phyloP scores from a whole-genome alignment of 2,888 invertebrate species.

The Hydraecia micacea region DNA sequence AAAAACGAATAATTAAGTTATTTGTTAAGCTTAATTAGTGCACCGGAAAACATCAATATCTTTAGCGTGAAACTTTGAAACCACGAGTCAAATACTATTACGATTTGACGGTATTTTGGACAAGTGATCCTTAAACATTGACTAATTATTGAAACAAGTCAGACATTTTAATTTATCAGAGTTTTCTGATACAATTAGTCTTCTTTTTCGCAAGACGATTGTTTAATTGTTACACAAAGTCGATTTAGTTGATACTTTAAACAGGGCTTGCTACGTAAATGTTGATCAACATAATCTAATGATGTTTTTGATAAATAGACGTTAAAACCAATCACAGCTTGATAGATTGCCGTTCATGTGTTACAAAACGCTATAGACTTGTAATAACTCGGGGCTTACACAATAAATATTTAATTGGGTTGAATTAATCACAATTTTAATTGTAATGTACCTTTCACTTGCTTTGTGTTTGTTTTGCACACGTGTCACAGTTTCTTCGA shows the following conservation, averaged over 20 bases:
- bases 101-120: not conserved
- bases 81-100: not conserved
- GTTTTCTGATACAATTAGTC: constrained; percentile 17
- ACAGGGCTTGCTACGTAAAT: constrained; percentile 46
- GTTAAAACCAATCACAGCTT: constrained; percentile 77
- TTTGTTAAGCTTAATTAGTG: not conserved
- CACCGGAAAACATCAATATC: constrained; percentile 1
- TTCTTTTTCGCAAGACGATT: constrained; percentile 23
- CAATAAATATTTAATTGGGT: constrained; percentile 86
- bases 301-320: constrained; percentile 82
- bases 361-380: constrained; percentile 83
- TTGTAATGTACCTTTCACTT: constrained; percentile 86
- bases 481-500: constrained; percentile 49
- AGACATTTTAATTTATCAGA: not conserved
- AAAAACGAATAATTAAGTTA: not conserved
- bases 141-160: constrained; percentile 21
- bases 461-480: constrained; percentile 78
- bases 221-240: constrained; percentile 43
- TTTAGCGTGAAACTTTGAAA: not conserved
- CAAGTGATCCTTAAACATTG: not conserved
- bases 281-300: constrained; percentile 71
- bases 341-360: constrained; percentile 79
- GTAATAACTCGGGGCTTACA: constrained; percentile 82
- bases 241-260: constrained; percentile 13
- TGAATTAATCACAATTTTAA: constrained; percentile 84